These are phyloP conservation scores for Vimba vimba DNA, from an alignment of 2,113 vertebrate species.

Conservation along the genomic window DNA sequence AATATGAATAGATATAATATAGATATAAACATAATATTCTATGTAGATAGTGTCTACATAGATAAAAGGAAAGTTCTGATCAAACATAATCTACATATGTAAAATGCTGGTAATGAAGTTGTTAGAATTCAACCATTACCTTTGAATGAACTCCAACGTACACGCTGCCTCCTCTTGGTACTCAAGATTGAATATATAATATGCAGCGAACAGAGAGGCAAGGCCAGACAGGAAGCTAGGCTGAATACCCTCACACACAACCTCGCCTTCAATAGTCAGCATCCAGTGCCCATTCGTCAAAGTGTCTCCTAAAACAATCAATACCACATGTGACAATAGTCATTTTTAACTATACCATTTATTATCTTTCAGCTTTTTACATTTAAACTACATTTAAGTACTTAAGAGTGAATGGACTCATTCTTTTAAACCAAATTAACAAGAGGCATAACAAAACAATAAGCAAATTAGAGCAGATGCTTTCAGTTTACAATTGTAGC, in stretches of 20 bases:
- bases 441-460: background rate
- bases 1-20: no score
- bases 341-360: background rate
- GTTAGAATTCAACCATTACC: conserved; percentile 7
- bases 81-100: background rate
- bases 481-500: no score
- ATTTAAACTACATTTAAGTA: background rate
- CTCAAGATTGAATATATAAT: conserved; percentile 11
- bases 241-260: conserved; percentile 7
- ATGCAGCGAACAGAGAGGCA: conserved; percentile 25
- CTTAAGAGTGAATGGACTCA: background rate
- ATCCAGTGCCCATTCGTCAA: background rate
- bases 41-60: background rate
- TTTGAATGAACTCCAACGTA: conserved; percentile 29
- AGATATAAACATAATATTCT: no score
- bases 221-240: background rate
- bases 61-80: background rate
- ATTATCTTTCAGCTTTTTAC: background rate
- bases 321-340: background rate
- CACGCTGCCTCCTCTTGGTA: conserved; percentile 20
- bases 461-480: no score
- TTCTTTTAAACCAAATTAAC: background rate
- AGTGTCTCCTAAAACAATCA: conserved; percentile 16
- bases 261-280: background rate
- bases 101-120: background rate